Percentiles rank a stretch among this genome's conserved stretches.
Conservation (phyloP, 1,140 invertebrate species). For the Hesperophylax magnus region DNA sequence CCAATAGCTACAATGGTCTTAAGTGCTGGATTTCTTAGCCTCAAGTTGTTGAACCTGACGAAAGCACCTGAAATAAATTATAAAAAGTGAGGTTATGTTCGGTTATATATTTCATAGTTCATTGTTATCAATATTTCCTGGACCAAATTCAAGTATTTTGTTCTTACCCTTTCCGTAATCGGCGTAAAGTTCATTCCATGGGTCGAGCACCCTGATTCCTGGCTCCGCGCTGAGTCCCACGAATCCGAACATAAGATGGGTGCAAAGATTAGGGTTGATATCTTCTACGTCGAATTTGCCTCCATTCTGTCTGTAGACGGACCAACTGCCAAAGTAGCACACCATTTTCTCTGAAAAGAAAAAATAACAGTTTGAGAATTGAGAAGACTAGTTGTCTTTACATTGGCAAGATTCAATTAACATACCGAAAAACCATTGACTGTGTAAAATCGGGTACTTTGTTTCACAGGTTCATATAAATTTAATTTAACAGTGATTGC, state of each 20-base stretch:
- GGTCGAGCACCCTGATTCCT: constrained; percentile 72
- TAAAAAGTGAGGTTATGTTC: too few species aligned
- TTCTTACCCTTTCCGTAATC: constrained; percentile 63
- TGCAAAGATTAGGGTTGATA: constrained; percentile 81
- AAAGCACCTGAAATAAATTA: constrained; percentile 38
- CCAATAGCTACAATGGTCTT: constrained; percentile 82
- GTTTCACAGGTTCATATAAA: too few species aligned
- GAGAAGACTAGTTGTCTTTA: too few species aligned
- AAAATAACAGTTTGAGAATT: too few species aligned
- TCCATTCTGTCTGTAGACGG: constrained; percentile 75
- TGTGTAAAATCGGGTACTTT: too few species aligned
- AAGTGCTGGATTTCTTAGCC: constrained; percentile 68
- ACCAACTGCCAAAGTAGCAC: constrained; percentile 84
- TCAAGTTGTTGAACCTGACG: constrained; percentile 46
- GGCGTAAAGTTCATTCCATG: constrained; percentile 75
- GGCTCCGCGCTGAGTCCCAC: constrained; percentile 72
- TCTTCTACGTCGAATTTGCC: constrained; percentile 78
- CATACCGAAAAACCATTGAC: too few species aligned
- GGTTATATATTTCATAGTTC: too few species aligned
- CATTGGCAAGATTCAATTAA: too few species aligned
- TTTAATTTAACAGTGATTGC: too few species aligned
- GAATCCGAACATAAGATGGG: constrained; percentile 82
- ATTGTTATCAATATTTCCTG: too few species aligned
- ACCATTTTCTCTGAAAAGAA: constrained; percentile 70
- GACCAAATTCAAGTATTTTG: too few species aligned